These are phyloP conservation scores for Hirundo rustica DNA, from an alignment of 2,797 vertebrate species.

Conservation along the genomic window DNA sequence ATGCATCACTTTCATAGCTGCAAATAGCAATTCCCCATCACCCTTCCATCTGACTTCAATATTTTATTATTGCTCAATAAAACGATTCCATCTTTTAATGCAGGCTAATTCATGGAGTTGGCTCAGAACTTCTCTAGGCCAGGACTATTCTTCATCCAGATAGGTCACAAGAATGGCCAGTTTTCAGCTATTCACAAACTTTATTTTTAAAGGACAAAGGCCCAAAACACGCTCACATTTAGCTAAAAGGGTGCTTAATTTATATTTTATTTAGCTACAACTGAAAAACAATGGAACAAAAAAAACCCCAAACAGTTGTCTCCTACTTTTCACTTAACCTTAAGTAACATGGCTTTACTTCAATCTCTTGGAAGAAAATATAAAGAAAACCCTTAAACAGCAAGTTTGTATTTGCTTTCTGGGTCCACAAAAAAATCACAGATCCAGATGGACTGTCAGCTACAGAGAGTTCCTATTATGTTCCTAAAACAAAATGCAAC, in stretches of 20 bases:
- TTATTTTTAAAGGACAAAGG: not conserved
- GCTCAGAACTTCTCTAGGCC: not conserved
- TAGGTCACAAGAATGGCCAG: not conserved
- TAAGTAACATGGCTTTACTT: not conserved
- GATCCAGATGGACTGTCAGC: not conserved
- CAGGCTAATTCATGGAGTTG: slow-evolving; percentile 30
- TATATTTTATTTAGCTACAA: not conserved
- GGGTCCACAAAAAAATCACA: not conserved
- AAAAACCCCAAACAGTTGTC: not conserved
- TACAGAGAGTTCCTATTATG: not conserved
- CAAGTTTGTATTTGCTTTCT: not conserved
- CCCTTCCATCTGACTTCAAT: slow-evolving; percentile 52
- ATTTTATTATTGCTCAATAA: slow-evolving; percentile 63
- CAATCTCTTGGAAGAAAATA: not conserved
- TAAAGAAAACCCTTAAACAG: not conserved
- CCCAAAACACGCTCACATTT: not conserved
- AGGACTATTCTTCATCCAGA: not conserved
- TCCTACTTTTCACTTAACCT: not conserved
- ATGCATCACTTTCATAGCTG: slow-evolving; percentile 50
- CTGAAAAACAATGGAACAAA: not conserved
- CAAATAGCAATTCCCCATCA: slow-evolving; percentile 56
- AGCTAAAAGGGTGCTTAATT: not conserved
- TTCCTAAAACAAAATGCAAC: not conserved
- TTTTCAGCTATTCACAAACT: not conserved
- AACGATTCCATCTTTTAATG: slow-evolving; percentile 22